Evolutionary conservation across 2,113 vertebrate genomes (phyloP).

Genomic region (Bagarius yarrelli): DNA sequence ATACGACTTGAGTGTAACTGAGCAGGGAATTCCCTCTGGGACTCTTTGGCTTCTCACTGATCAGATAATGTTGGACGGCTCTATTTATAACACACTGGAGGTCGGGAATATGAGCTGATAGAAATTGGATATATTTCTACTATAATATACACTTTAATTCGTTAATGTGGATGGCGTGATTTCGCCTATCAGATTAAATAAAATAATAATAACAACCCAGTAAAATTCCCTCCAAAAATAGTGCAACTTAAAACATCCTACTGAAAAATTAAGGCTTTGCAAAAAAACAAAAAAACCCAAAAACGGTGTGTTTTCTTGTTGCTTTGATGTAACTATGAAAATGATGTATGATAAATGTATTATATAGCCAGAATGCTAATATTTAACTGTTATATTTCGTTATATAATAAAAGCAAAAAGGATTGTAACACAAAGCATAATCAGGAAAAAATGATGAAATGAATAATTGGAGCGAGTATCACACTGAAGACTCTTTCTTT

Average conservation of each 20-base stretch:
- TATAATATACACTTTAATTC: neutral
- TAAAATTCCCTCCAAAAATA: neutral
- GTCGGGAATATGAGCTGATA: neutral
- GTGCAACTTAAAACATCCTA: neutral
- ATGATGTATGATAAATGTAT: neutral
- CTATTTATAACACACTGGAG: neutral
- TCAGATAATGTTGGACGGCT: neutral
- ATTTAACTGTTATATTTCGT: too few species aligned
- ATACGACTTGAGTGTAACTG: neutral
- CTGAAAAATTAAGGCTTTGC: neutral
- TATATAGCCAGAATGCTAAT: too few species aligned
- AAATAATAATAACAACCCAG: neutral
- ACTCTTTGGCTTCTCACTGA: neutral
- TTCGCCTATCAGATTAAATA: neutral
- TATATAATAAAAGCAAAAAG: too few species aligned
- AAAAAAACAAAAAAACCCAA: neutral
- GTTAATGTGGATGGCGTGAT: neutral
- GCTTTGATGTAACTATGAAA: neutral
- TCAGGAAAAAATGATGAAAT: too few species aligned
- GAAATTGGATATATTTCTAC: neutral
- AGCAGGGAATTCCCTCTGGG: neutral
- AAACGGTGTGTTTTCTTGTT: neutral
- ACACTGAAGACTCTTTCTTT: too few species aligned
- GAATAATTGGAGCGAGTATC: too few species aligned
- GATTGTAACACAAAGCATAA: too few species aligned